Percentiles rank a stretch among this genome's conserved stretches.
Conservation (phyloP, 2,888 invertebrate genomes). For the Koerneria pararmatus region DNA sequence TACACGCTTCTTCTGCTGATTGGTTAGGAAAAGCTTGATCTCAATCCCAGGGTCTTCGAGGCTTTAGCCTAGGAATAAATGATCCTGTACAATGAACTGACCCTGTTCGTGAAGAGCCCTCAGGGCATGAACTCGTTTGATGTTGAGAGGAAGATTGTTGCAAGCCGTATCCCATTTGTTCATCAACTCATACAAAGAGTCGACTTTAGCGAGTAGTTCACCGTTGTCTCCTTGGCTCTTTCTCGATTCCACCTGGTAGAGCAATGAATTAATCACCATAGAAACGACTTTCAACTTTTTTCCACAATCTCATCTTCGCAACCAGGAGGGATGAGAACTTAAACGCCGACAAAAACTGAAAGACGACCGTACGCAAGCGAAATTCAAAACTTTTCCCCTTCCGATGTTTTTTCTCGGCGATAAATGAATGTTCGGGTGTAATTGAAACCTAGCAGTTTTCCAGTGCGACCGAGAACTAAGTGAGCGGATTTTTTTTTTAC, state of each 20-base stretch:
- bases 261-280: too few species aligned
- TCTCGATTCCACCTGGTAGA: constrained; percentile 28
- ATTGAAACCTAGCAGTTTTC: too few species aligned
- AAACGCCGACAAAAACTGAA: too few species aligned
- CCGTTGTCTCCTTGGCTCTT: constrained; percentile 33
- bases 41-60: too few species aligned
- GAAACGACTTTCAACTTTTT: too few species aligned
- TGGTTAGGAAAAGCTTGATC: too few species aligned
- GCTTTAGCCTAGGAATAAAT: background rate
- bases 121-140: constrained; percentile 39
- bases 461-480: too few species aligned
- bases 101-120: constrained; percentile 41
- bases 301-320: background rate
- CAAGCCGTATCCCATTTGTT: constrained; percentile 38
- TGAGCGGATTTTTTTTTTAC: too few species aligned
- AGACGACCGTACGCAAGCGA: too few species aligned
- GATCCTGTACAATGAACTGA: background rate
- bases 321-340: background rate
- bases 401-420: too few species aligned
- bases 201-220: constrained; percentile 17
- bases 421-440: too few species aligned
- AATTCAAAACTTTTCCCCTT: too few species aligned
- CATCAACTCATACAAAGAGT: constrained; percentile 14
- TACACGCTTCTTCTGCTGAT: background rate
- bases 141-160: constrained; percentile 35